These are phyloP conservation scores for Stigmatopora nigra DNA, from an alignment of 2,113 vertebrate species.

Conservation along the genomic window DNA sequence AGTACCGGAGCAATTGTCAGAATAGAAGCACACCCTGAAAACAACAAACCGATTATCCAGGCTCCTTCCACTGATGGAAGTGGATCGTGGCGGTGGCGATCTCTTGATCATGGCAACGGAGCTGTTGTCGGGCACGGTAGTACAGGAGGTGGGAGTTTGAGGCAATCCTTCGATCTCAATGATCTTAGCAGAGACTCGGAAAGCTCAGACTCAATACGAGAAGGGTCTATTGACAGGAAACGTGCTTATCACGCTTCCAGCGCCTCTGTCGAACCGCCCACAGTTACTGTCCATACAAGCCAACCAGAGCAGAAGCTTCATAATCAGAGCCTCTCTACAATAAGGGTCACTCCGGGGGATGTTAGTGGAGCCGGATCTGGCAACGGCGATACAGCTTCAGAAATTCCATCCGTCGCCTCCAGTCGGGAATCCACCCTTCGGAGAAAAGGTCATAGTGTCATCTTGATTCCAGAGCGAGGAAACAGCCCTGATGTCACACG, in stretches of 20 bases:
- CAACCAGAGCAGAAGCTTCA: constrained; percentile 51
- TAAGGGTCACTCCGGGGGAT: constrained; percentile 89
- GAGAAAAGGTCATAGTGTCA: constrained; percentile 87
- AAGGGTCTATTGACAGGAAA: constrained; percentile 84
- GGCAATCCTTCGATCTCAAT: constrained; percentile 89
- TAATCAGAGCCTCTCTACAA: constrained; percentile 79
- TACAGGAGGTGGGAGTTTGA: constrained; percentile 64
- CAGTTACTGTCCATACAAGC: constrained; percentile 57
- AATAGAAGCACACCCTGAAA: constrained; percentile 93
- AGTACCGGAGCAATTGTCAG: constrained; percentile 77
- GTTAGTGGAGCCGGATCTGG: constrained; percentile 61
- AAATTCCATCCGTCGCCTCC: constrained; percentile 78
- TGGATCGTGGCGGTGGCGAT: constrained; percentile 95
- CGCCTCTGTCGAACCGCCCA: constrained; percentile 49
- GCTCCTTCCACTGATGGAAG: constrained; percentile 84
- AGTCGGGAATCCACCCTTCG: constrained; percentile 88
- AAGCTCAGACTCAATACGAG: constrained; percentile 81
- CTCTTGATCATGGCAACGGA: constrained; percentile 75
- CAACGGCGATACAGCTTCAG: constrained; percentile 70
- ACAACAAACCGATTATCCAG: constrained; percentile 81
- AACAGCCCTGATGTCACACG: constrained; percentile 90
- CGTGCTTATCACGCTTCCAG: constrained; percentile 68
- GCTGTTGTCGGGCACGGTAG: constrained; percentile 7
- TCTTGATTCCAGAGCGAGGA: constrained; percentile 89
- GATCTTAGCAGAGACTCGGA: constrained; percentile 90